Conservation (phyloP, 92 coral and sea anemone species). For the Muricea muricata region DNA sequence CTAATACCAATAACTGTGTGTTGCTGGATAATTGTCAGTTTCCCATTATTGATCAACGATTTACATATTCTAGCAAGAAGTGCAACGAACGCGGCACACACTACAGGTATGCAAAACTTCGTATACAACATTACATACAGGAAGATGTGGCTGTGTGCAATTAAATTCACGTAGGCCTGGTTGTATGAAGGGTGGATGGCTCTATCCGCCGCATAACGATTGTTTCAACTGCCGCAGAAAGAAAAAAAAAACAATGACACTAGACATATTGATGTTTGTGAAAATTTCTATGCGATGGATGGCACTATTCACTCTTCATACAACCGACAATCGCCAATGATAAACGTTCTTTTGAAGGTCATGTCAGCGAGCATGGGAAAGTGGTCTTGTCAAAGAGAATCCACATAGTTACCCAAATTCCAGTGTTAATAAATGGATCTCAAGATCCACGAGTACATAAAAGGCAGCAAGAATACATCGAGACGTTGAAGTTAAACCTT, state of each 20-base stretch:
- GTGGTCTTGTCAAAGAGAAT: constrained; percentile 11
- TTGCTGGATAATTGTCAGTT: background rate
- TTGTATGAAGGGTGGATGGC: no score
- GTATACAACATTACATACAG: background rate
- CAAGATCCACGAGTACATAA: constrained; percentile 3
- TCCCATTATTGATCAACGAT: background rate
- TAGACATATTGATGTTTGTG: no score
- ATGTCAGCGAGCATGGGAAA: background rate
- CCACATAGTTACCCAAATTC: constrained; percentile 83
- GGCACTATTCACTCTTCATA: no score
- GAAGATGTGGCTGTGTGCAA: no score
- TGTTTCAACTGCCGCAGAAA: no score
- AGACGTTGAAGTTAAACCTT: constrained; percentile 70
- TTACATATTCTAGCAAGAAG: background rate
- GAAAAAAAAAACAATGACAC: no score
- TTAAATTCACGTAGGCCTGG: no score
- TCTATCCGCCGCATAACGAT: no score
- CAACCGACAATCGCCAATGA: no score
- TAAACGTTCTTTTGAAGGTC: no score
- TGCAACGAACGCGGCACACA: background rate
- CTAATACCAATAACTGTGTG: background rate
- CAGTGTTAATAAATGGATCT: constrained; percentile 59
- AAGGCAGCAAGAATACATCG: constrained; percentile 76
- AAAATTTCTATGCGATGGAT: no score
- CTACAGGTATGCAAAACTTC: background rate